Percentiles rank a stretch among this genome's conserved stretches.
These are phyloP conservation scores for Colletes latitarsis DNA, from an alignment of 1,140 invertebrate genomes.

Conservation along the genomic window DNA sequence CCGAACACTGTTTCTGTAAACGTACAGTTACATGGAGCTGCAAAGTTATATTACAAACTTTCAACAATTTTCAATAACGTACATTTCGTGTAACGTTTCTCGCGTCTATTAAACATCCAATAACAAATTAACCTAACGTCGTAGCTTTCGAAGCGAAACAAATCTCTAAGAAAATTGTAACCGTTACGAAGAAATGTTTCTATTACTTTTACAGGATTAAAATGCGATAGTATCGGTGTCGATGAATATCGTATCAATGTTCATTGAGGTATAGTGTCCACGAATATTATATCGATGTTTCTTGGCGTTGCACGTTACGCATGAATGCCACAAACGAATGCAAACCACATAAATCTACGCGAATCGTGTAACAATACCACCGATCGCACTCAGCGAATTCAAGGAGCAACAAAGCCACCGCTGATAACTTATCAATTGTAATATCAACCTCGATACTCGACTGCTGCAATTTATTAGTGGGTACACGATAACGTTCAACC, in stretches of 20 bases:
- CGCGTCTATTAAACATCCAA: no score
- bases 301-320: background rate
- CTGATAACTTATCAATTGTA: conserved; percentile 20
- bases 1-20: background rate
- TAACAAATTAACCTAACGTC: no score
- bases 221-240: background rate
- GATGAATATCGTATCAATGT: background rate
- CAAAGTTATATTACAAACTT: background rate
- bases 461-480: conserved; percentile 19
- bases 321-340: background rate
- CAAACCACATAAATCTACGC: background rate
- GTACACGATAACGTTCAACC: background rate
- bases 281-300: background rate
- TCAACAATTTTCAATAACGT: background rate
- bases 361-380: no score
- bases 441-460: background rate
- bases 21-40: background rate
- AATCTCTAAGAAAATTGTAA: no score
- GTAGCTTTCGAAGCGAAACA: no score
- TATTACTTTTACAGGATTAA: background rate
- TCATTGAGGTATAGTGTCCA: no score
- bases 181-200: background rate
- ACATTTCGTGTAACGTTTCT: no score
- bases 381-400: background rate
- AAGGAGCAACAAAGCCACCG: conserved; percentile 14